Base-by-base conservation (phyloP, 2,888 invertebrate genomes). In the Copidosoma aretas region DNA sequence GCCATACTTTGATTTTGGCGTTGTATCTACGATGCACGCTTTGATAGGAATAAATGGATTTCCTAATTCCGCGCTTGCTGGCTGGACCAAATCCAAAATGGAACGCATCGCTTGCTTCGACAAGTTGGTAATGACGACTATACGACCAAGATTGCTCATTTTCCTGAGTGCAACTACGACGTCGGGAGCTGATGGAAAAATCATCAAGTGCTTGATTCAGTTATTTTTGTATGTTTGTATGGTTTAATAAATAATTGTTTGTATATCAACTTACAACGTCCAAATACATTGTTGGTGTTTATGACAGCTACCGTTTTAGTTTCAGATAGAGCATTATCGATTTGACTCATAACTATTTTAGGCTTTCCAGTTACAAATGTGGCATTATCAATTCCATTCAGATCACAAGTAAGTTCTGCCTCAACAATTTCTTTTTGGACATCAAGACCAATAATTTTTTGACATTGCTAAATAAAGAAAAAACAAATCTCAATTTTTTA, bases 21-120 rank as follows among this genome's bases (percentile, higher is more conserved):
- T 73, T 17, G 82, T 83, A 70, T 84, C 83, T 4, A 83, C 81
- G 32, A 82, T 76, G 21, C 78, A 78, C 3, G 83, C 83, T 63
- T 76, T 74, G 1, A 78, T 75, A 1, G 83, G 83, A 68, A 83
- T 79, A 43, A 84, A 84, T 2, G 83, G 81, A 70, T 78, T 76
- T 25, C 82, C 82, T 19, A 79, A 73, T 43, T 60, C 71, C 10
- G 67, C 64, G 49, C 78, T 78, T 12, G 77, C 74, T 4, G 84
- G 83, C 32, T 81, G 78, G 10, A 79, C 80, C 22, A 84, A 72
- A 67, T 84, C 83, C 60, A 84, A 70, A 68, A 83, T 82, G 12
- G 82, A 79, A n/a, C 83, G 80, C 3, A 82, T 83, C 0, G 84
- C 81, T 67, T 82, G 83, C 60, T 83, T 84, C 0, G 83, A 83